Base-by-base conservation (phyloP, 1,140 invertebrate genomes). In the Lordiphosa clarofinis region DNA sequence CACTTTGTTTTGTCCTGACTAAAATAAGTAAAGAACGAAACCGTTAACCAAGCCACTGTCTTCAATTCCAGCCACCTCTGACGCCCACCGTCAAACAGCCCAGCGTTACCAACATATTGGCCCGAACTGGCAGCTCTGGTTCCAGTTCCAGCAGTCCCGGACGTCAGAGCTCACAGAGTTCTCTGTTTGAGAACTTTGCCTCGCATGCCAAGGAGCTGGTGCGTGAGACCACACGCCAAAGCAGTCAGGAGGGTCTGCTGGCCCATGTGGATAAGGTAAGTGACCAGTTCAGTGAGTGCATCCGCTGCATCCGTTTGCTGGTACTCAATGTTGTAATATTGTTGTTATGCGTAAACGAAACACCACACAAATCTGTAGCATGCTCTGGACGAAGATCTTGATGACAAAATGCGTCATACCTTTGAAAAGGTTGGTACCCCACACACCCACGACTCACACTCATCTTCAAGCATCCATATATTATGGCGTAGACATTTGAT, bases 251-350 rank as follows among this genome's bases (percentile, higher is more conserved):
- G 81, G 95, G 95, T 11, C 70, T 97, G 1, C 89, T 97, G n/a
- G 95, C 95, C 8, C 95, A 96, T 55, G 95, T 97, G 91, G 95
- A 97, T 70, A 96, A 97, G 91, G 94, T 96, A 33, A 61, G 76
- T 58, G 40, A 19, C 4, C 12, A 28, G 19, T 21, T 24, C 15
- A 15, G 10, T 15, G 0, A 35, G 15, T 4, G 2, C 48, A 61
- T 52, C 44, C 28, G 31, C 35, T 57, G 24, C 15, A 15, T 15
- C 15, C 15, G 15, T 48, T 48, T 13, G 53, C 43, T 37, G 43
- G 50, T 33, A 56, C 44, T 62, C 46, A 52, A 35, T 71, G 67
- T 76, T 81, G 78, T 81, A 55, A 58, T 72, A 56, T 64, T 75
- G 56, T 12, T 31, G 33, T 38, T 44, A 38, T 31, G 13, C 9